phyloP scores from a whole-genome alignment of 2,113 vertebrate genomes.

The Pterocles gutturalis region DNA sequence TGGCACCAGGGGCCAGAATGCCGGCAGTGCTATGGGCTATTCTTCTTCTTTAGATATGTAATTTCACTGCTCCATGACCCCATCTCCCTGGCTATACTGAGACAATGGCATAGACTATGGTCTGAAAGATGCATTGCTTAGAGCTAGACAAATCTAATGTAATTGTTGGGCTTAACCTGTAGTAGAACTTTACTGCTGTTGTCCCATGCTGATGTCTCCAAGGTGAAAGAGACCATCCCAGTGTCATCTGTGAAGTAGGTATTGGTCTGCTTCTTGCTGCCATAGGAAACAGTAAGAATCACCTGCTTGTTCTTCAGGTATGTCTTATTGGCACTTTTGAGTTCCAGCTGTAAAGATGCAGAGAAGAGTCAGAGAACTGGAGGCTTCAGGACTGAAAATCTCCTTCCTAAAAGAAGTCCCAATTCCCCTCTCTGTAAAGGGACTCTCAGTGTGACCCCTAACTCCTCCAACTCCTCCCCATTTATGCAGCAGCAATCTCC shows the following conservation, averaged over 20 bases:
- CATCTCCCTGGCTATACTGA: neutral
- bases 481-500: neutral
- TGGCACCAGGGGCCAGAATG: neutral
- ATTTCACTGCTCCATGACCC: neutral
- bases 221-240: slow-evolving; percentile 31
- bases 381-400: neutral
- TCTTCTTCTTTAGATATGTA: neutral
- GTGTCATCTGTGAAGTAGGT: slow-evolving; percentile 11
- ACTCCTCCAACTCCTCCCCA: neutral
- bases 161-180: neutral
- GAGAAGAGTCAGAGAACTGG: neutral
- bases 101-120: neutral
- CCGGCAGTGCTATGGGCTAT: neutral
- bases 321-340: slow-evolving; percentile 47
- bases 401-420: neutral
- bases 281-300: slow-evolving; percentile 26
- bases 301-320: slow-evolving; percentile 36
- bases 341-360: slow-evolving; percentile 27
- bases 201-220: slow-evolving; percentile 47
- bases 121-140: neutral
- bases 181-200: slow-evolving; percentile 30
- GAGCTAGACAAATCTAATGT: neutral
- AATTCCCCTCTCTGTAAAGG: neutral
- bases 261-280: neutral
- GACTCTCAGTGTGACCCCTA: neutral